Conservation (phyloP, 2,113 vertebrate genomes). For the Nycticorax nycticorax region DNA sequence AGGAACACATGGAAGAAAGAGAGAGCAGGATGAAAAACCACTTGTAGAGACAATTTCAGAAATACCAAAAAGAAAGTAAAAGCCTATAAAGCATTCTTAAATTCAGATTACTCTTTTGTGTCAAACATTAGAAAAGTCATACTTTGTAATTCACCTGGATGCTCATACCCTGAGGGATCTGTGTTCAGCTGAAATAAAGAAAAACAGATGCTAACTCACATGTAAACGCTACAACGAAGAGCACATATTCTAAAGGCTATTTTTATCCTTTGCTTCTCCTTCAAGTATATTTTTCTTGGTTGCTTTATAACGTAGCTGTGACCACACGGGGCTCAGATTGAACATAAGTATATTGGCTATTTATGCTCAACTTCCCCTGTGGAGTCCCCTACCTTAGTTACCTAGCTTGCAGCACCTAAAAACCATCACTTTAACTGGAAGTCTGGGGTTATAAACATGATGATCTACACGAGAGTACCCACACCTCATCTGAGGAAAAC, state of each 20-base stretch:
- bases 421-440: no score
- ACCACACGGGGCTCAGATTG: neutral
- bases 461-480: neutral
- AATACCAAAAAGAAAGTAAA: neutral
- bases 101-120: neutral
- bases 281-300: neutral
- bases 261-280: neutral
- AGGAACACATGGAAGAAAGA: neutral
- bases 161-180: neutral
- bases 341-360: rapidly evolving
- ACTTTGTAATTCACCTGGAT: neutral
- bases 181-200: neutral
- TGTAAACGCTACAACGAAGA: neutral
- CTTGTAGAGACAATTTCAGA: neutral
- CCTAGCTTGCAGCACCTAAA: neutral
- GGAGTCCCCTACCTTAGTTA: neutral
- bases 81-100: neutral
- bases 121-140: neutral
- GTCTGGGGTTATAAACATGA: neutral
- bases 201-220: neutral
- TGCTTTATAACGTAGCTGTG: neutral
- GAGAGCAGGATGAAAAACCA: neutral
- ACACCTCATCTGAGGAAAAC: neutral
- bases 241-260: neutral
- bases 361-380: neutral